Base-by-base conservation (phyloP, 2,888 invertebrate species). In the Coleophora flavipennella region DNA sequence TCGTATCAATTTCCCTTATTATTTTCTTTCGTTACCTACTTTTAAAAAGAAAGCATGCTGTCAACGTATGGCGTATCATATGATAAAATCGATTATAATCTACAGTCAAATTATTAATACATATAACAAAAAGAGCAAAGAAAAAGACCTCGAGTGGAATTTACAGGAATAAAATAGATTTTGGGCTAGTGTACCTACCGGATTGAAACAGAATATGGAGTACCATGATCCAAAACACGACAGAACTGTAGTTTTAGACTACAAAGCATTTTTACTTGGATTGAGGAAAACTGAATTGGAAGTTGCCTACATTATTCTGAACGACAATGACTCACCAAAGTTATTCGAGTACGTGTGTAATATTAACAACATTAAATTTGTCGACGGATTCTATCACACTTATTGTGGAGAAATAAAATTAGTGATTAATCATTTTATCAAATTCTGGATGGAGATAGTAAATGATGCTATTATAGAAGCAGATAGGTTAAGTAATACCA, bases 381-480 rank as follows among this genome's bases (percentile, higher is more conserved):
- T 51, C 36, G 67, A 69, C 42, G 63, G 57, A 2, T 43, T 40
- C 0, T 65, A 71, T 33, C 60, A 68, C 36, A 47, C 52, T 1
- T 76, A 65, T 45, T 80, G 72, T 36, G 71, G 72, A 1, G 55
- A 70, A 35, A 41, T 79, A 3, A 77, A 72, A 46, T 51, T 46
- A 14, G 48, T 67, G 1, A 42, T 78, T 0, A 53, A 48, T 3
- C 61, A 65, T 34, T 79, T 72, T 43, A 41, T 67, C 2, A 51
- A 45, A 35, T 69, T 57, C 39, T 71, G 65, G 54, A 51, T 52
- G 14, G 41, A 53, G 31, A 45, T 53, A 3, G 62, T 74, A 42
- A 67, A 72, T 37, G 52, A 57, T n/a, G 46, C 62, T 1, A 45
- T 58, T 9, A 62, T 53, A 45, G 54, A 58, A 36, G 57, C 61